Conservation (phyloP, 2,797 vertebrate genomes). For the Leptatherina wallacei region DNA sequence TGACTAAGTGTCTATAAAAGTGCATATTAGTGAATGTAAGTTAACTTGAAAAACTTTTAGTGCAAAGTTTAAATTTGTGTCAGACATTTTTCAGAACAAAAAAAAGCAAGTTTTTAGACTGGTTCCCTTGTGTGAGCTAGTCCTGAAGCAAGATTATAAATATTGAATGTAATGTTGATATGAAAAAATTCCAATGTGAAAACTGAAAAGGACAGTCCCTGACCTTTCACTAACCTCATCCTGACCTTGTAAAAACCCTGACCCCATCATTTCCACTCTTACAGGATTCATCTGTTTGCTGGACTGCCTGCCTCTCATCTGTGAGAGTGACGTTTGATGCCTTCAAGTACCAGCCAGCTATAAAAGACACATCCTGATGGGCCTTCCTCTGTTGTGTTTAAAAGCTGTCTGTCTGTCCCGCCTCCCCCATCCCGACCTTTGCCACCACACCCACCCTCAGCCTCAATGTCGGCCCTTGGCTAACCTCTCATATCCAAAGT, state of each 20-base stretch:
- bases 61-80: constrained; percentile 8
- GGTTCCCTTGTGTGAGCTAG: background rate
- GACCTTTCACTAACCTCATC: constrained; percentile 58
- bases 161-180: constrained; percentile 3
- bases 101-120: background rate
- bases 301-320: constrained; percentile 69
- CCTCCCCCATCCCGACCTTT: constrained; percentile 67
- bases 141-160: background rate
- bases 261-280: constrained; percentile 76
- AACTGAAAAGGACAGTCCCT: constrained; percentile 40
- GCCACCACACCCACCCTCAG: constrained; percentile 76
- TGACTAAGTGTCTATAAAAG: constrained; percentile 11
- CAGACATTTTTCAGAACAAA: background rate
- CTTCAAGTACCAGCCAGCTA: constrained; percentile 82
- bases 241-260: constrained; percentile 75
- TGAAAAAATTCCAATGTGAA: constrained; percentile 25
- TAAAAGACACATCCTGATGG: constrained; percentile 85
- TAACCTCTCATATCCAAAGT: constrained; percentile 77
- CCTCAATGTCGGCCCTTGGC: constrained; percentile 77
- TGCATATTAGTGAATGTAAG: constrained; percentile 5
- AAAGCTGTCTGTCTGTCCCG: constrained; percentile 61
- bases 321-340: constrained; percentile 75
- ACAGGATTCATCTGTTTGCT: constrained; percentile 81
- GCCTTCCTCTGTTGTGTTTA: constrained; percentile 84
- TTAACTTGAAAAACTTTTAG: constrained; percentile 3